Base-by-base conservation (phyloP, 2,888 invertebrate species). In the Xestia xanthographa region DNA sequence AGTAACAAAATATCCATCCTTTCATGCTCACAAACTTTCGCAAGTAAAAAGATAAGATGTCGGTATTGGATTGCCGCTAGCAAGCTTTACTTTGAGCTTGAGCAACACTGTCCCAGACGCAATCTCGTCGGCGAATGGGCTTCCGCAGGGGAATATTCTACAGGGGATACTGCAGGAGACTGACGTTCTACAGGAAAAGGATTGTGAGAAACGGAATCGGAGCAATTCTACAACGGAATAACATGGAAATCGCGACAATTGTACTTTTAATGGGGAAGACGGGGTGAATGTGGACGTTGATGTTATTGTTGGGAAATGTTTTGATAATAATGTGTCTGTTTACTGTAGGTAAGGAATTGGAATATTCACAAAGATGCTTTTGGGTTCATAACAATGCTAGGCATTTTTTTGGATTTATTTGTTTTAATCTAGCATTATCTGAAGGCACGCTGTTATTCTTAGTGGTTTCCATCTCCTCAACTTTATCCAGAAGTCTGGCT, bases 91-190 rank as follows among this genome's bases (percentile, higher is more conserved):
- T 74, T 85, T 83, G 74, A 72, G 48, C 2, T 85, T 83, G 74
- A 72, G 48, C 2, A 68, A 14, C 66, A 38, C 34, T 43, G 43
- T 0, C 17, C 17, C 3, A 50, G 48, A 72, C 43, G 66, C 69
- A 80, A 86, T 86, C 84, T 84, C 56, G 50, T 65, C 75, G 72
- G 70, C n/a, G 45, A 82, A 84, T 82, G 70, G 43, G 73, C 67
- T 86, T 87, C 86, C 86, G 77, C 56, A 48, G 38, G 67, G 72
- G 43, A 77, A 77, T 72, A 73, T 72, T 71, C 58, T 67, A 72
- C 72, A 17, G 41, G 26, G 26, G 5, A 71, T 70, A 63, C 62
- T 70, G 66, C 43, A 65, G 74, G 38, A 58, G 62, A 72, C 72
- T 76, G 81, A 72, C 74, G 72, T 79, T 60, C 63, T 67, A 1